Conservation (phyloP, 2,797 vertebrate genomes). For the Myiothlypis coronata region DNA sequence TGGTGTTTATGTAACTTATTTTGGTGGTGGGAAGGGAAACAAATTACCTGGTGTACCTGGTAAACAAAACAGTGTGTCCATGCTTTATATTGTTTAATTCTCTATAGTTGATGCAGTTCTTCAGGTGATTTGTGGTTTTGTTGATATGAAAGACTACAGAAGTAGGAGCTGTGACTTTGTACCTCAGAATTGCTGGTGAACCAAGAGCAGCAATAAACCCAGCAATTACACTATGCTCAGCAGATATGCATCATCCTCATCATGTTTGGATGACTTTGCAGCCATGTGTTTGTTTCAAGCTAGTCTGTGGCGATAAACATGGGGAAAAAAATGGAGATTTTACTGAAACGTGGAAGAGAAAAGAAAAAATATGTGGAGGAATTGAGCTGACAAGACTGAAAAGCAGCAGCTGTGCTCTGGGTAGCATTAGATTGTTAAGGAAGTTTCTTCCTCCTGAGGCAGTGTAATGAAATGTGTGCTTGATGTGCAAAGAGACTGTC, state of each 20-base stretch:
- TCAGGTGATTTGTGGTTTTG: not conserved
- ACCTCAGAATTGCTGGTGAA: not conserved
- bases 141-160: not conserved
- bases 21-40: not conserved
- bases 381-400: not conserved
- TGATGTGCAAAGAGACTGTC: not conserved
- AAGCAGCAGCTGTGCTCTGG: not conserved
- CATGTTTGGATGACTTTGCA: not conserved
- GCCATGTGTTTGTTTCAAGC: not conserved
- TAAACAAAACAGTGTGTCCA: not conserved
- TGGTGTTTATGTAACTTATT: not conserved
- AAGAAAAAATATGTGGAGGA: not conserved
- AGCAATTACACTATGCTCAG: not conserved
- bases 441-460: not conserved
- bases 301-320: not conserved
- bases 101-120: not conserved
- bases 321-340: accelerated
- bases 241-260: accelerated
- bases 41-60: no score
- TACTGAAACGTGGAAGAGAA: not conserved
- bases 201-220: not conserved
- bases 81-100: not conserved
- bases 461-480: not conserved
- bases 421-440: not conserved
- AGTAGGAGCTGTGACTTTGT: not conserved